phyloP scores from a whole-genome alignment of 1,140 invertebrate species.

The Vanessa atalanta region DNA sequence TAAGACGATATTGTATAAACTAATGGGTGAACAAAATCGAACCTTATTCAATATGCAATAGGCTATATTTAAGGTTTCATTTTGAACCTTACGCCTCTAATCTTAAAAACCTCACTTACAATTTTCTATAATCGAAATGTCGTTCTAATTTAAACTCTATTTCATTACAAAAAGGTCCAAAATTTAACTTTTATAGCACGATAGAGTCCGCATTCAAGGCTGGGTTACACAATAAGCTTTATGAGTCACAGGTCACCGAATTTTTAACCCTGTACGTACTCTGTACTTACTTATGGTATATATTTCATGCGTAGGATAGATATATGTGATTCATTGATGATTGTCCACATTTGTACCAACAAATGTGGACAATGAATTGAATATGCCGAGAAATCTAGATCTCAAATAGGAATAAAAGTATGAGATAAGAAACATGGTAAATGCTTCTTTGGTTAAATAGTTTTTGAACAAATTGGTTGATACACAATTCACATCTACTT shows the following conservation, averaged over 20 bases:
- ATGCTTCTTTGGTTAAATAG: no score
- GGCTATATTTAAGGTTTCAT: not conserved
- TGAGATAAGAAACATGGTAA: no score
- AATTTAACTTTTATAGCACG: not conserved
- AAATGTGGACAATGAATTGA: no score
- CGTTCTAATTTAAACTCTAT: no score
- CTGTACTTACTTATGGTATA: not conserved
- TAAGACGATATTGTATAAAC: not conserved
- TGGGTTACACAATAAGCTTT: constrained; percentile 4
- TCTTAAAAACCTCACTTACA: not conserved
- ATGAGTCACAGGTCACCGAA: constrained; percentile 32
- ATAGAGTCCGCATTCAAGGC: not conserved
- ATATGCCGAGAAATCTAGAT: no score
- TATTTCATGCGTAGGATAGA: not conserved
- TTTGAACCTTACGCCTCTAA: constrained; percentile 1
- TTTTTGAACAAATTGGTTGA: no score
- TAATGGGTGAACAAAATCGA: not conserved
- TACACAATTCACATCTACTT: no score
- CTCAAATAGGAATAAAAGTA: no score
- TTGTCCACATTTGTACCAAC: no score
- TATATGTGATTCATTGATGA: not conserved
- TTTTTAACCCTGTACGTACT: constrained; percentile 18
- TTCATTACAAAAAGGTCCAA: no score
- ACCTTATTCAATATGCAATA: not conserved
- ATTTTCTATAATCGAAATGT: not conserved